These are phyloP conservation scores for Trichonephila clavata DNA, from an alignment of 1,140 invertebrate species.

Conservation along the genomic window DNA sequence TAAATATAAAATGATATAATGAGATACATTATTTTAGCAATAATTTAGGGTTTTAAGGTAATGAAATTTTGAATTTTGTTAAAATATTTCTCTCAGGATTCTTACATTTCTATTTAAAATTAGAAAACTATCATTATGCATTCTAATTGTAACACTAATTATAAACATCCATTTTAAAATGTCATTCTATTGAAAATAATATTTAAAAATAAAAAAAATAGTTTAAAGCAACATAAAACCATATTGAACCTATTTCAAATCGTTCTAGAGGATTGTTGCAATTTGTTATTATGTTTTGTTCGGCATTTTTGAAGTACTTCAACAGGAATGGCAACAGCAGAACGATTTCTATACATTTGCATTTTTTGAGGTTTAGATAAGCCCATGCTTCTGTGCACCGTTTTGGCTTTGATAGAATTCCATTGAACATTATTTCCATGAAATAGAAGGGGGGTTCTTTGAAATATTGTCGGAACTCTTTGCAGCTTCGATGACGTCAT, in stretches of 20 bases:
- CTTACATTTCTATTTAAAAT: too few species aligned
- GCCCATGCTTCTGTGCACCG: not conserved
- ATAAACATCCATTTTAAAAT: not conserved
- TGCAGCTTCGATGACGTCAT: conserved; percentile 48
- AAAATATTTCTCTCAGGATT: too few species aligned
- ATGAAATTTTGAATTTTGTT: too few species aligned
- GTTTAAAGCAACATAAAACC: not conserved
- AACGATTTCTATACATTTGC: conserved; percentile 35
- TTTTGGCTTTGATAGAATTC: not conserved
- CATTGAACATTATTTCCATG: conserved; percentile 24
- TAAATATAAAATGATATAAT: too few species aligned
- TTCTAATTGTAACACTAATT: too few species aligned
- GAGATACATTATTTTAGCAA: too few species aligned
- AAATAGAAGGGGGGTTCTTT: conserved; percentile 34
- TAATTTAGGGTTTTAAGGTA: too few species aligned
- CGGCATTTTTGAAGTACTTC: not conserved
- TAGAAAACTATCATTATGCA: too few species aligned
- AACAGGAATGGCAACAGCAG: not conserved
- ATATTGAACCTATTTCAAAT: not conserved
- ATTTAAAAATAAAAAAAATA: not conserved
- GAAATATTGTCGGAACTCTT: conserved; percentile 47
- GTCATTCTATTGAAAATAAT: not conserved
- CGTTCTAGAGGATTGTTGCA: not conserved
- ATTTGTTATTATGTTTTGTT: not conserved
- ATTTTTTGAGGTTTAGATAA: conserved; percentile 22